Conservation (phyloP, 2,888 invertebrate species). For the Eupithecia centaureata region DNA sequence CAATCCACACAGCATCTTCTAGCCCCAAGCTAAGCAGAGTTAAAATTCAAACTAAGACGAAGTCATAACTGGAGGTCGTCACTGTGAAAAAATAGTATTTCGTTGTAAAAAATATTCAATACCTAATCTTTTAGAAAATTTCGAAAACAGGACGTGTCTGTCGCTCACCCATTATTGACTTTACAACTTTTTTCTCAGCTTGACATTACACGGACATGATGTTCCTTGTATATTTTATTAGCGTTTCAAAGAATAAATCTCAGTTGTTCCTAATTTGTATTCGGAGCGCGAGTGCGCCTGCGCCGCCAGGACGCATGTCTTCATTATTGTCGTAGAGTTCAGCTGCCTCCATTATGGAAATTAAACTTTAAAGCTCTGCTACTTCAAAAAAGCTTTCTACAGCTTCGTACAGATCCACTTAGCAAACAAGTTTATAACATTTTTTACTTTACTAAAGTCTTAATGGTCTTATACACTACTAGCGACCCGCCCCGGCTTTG, state of each 20-base stretch:
- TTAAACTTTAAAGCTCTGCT: neutral
- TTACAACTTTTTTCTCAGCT: neutral
- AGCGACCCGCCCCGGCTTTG: too few relatives aligned
- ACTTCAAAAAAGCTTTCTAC: neutral
- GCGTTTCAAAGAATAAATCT: slow-evolving; percentile 35
- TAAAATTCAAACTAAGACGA: too few relatives aligned
- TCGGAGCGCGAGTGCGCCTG: slow-evolving; percentile 30
- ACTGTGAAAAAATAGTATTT: too few relatives aligned
- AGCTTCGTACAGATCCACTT: neutral
- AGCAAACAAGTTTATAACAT: neutral
- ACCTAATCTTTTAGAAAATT: neutral
- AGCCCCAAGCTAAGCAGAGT: too few relatives aligned
- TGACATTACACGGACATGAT: slow-evolving; percentile 20
- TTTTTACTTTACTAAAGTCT: neutral
- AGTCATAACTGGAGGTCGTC: too few relatives aligned
- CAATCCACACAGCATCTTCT: too few relatives aligned
- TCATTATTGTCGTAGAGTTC: slow-evolving; percentile 26
- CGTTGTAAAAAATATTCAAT: too few relatives aligned
- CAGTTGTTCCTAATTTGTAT: slow-evolving; percentile 38
- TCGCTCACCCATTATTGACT: neutral
- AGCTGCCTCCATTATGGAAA: slow-evolving; percentile 41
- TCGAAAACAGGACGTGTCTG: neutral
- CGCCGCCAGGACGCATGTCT: slow-evolving; percentile 35
- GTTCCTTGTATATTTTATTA: slow-evolving; percentile 33
- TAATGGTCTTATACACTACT: too few relatives aligned